Conservation (phyloP, 1,140 invertebrate genomes). For the Drosophila pruinosa region DNA sequence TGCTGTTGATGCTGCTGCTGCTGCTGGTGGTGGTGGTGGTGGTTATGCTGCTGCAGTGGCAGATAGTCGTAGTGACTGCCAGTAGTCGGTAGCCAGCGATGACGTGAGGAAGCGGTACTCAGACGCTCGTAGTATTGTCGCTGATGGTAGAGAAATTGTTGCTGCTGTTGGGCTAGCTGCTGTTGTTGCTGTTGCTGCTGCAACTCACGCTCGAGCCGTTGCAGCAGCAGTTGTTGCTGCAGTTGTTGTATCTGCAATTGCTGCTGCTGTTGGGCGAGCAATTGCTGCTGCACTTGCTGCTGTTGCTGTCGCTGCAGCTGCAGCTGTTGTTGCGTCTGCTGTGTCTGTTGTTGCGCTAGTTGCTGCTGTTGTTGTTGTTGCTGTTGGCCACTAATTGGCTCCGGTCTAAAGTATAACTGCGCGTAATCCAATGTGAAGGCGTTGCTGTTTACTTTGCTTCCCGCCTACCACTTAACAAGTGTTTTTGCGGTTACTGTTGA, state of each 20-base stretch:
- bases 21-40: constrained; percentile 34
- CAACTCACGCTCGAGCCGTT: constrained; percentile 74
- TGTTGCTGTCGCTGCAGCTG: constrained; percentile 52
- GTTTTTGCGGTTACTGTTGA: constrained; percentile 32
- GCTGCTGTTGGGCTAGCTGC: constrained; percentile 43
- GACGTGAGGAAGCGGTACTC: constrained; percentile 23
- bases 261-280: constrained; percentile 73
- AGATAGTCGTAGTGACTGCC: constrained; percentile 38
- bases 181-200: constrained; percentile 56
- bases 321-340: constrained; percentile 41
- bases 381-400: constrained; percentile 82
- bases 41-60: constrained; percentile 37
- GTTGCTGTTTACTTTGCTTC: constrained; percentile 65
- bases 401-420: constrained; percentile 82
- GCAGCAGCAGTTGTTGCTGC: constrained; percentile 75
- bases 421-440: constrained; percentile 83
- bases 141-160: constrained; percentile 54
- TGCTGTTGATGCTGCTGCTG: constrained; percentile 37
- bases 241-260: constrained; percentile 72
- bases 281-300: constrained; percentile 72
- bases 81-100: constrained; percentile 57
- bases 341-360: constrained; percentile 29
- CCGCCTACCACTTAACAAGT: constrained; percentile 44
- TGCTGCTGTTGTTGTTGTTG: constrained; percentile 56
- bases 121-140: constrained; percentile 54